phyloP scores from a whole-genome alignment of 2,888 invertebrate genomes.

The Limnephilus lunatus region DNA sequence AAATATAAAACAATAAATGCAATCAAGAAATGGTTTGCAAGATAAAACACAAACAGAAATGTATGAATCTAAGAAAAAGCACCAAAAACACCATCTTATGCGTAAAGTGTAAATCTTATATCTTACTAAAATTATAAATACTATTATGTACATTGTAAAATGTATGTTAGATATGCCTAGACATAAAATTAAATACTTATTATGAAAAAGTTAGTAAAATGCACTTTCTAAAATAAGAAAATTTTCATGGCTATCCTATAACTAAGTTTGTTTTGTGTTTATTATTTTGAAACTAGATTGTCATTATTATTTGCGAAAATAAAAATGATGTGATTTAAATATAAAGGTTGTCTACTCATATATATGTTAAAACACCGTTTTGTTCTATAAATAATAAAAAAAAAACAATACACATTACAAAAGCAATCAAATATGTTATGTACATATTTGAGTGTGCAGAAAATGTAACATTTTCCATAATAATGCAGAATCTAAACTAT shows the following conservation, averaged over 20 bases:
- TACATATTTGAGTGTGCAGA: background rate
- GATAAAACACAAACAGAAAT: background rate
- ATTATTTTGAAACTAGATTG: constrained; percentile 38
- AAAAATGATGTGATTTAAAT: background rate
- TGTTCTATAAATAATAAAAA: background rate
- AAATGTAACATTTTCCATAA: background rate
- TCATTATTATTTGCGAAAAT: constrained; percentile 35
- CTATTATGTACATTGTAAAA: background rate
- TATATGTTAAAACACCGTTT: background rate
- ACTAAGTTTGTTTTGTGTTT: constrained; percentile 19
- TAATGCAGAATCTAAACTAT: background rate
- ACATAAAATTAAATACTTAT: background rate
- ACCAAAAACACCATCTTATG: constrained; percentile 29
- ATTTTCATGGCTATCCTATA: constrained; percentile 24
- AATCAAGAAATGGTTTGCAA: constrained; percentile 21
- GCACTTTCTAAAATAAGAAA: constrained; percentile 32
- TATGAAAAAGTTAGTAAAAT: constrained; percentile 17
- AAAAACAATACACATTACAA: background rate
- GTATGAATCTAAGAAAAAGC: constrained; percentile 3
- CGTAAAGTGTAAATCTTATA: background rate
- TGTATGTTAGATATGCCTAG: background rate
- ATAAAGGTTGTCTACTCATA: background rate
- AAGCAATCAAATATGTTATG: background rate
- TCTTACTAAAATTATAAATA: background rate
- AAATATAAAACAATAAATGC: constrained; percentile 18